A percentile compares a stretch with the other conserved stretches of the same genome.
Evolutionary conservation across 2,113 vertebrate genomes (phyloP).

Genomic region (Strix uralensis): DNA sequence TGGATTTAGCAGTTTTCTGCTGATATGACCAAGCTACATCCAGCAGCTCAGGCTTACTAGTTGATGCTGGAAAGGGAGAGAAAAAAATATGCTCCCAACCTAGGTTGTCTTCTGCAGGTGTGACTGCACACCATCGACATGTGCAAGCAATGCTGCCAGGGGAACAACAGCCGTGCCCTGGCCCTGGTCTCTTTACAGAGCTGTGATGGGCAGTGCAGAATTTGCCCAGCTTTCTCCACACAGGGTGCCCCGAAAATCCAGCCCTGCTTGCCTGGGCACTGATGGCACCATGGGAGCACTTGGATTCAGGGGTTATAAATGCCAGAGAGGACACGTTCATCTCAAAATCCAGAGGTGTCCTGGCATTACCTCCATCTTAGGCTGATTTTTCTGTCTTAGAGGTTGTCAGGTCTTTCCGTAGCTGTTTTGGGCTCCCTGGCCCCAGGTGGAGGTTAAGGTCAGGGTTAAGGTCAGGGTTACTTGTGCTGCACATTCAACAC

Average conservation of each 20-base stretch:
- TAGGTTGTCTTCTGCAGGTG: neutral
- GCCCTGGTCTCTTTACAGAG: neutral
- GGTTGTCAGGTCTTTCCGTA: neutral
- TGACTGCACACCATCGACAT: neutral
- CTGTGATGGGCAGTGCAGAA: neutral
- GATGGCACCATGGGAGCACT: neutral
- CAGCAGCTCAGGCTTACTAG: neutral
- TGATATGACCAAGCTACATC: neutral
- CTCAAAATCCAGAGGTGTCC: neutral
- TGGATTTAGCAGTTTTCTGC: neutral
- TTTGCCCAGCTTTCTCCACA: neutral
- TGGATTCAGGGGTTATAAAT: neutral
- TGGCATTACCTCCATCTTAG: neutral
- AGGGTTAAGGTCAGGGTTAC: neutral
- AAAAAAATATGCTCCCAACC: fast-evolving
- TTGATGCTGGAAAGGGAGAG: neutral
- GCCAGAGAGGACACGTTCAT: neutral
- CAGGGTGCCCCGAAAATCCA: neutral
- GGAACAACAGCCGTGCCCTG: neutral
- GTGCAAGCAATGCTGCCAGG: neutral
- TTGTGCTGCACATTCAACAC: neutral
- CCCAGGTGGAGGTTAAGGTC: neutral
- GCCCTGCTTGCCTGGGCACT: neutral
- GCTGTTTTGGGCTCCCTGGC: neutral
- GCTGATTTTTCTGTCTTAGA: neutral